phyloP scores from a whole-genome alignment of 1,140 invertebrate genomes.

The Drosophila varians region DNA sequence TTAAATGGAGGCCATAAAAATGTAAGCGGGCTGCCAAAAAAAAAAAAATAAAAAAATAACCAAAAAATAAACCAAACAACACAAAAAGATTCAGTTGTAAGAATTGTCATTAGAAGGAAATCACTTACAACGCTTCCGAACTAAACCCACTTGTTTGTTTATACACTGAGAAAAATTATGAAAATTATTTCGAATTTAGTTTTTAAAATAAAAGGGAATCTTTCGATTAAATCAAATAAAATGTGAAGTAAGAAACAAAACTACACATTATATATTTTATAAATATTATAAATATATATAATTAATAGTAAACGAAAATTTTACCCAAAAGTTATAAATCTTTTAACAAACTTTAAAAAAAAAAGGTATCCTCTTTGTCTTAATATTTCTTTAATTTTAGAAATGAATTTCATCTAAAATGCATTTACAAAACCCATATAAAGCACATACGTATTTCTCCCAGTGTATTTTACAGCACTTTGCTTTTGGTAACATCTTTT shows the following conservation, averaged over 20 bases:
- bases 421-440: too few relatives aligned
- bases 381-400: not conserved
- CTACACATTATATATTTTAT: too few relatives aligned
- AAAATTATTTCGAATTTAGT: too few relatives aligned
- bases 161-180: not conserved
- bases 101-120: constrained; percentile 71
- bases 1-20: constrained; percentile 55
- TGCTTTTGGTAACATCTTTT: constrained; percentile 39
- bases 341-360: too few relatives aligned
- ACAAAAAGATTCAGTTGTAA: constrained; percentile 62
- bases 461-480: constrained; percentile 10
- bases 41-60: constrained; percentile 1
- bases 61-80: too few relatives aligned
- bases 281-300: too few relatives aligned
- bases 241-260: too few relatives aligned
- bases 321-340: too few relatives aligned
- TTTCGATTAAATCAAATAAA: too few relatives aligned
- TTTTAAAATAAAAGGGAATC: not conserved
- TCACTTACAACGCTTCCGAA: constrained; percentile 49
- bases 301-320: too few relatives aligned
- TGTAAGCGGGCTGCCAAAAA: constrained; percentile 21
- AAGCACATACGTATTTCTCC: not conserved
- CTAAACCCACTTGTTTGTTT: constrained; percentile 1
- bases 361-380: too few relatives aligned
- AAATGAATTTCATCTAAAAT: not conserved